Conservation (phyloP, 2,113 vertebrate genomes). For the Alaudala cheleensis region DNA sequence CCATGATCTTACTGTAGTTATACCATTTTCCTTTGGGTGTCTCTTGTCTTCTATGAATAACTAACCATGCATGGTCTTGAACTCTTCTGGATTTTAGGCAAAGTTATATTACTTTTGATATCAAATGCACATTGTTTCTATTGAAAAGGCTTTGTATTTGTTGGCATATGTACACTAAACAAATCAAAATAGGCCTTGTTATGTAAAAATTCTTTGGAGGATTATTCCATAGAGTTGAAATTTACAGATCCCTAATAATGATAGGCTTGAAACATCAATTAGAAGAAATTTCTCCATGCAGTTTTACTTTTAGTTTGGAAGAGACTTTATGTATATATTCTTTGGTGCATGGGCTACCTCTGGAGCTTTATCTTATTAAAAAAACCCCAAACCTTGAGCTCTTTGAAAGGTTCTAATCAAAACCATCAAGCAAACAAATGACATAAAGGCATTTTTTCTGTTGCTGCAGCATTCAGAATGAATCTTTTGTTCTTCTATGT, state of each 20-base stretch:
- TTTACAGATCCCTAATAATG: not conserved
- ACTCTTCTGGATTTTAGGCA: not conserved
- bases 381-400: not conserved
- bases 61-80: not conserved
- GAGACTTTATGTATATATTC: not conserved
- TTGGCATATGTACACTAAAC: not conserved
- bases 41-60: not conserved
- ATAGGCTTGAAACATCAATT: not conserved
- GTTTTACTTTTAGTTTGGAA: not conserved
- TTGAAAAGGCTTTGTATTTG: not conserved
- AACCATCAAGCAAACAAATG: not conserved
- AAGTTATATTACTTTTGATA: not conserved
- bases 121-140: not conserved
- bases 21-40: not conserved
- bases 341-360: conserved; percentile 27
- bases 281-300: not conserved
- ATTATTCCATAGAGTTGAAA: not conserved
- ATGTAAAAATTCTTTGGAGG: not conserved
- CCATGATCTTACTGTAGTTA: not conserved
- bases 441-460: not conserved
- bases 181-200: not conserved
- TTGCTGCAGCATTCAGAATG: not conserved
- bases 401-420: not conserved
- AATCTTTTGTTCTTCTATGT: not conserved
- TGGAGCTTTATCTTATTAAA: conserved; percentile 18